These are phyloP conservation scores for Papilio dardanus DNA, from an alignment of 1,140 invertebrate genomes.

Conservation along the genomic window DNA sequence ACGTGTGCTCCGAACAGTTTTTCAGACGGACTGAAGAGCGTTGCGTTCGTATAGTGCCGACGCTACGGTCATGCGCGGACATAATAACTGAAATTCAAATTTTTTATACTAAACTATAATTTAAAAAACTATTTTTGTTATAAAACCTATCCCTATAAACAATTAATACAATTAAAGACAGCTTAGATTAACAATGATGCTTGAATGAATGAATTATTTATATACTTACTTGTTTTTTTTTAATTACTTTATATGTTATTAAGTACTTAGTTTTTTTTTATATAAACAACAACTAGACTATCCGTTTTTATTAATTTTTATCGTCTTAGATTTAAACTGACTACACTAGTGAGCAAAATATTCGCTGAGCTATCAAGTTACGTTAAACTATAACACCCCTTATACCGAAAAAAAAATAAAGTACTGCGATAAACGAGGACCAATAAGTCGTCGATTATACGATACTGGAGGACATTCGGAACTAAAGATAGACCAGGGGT, in stretches of 20 bases:
- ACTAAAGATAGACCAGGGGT: too few species aligned
- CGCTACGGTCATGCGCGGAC: constrained; percentile 67
- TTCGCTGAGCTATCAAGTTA: not conserved
- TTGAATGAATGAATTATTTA: too few species aligned
- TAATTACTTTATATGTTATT: too few species aligned
- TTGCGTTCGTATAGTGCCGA: constrained; percentile 55
- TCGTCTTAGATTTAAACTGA: not conserved
- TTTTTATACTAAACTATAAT: constrained; percentile 1
- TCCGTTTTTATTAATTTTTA: not conserved
- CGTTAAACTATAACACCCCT: too few species aligned
- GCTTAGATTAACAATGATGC: too few species aligned
- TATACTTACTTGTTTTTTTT: too few species aligned
- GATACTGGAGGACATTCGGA: too few species aligned
- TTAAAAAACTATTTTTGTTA: not conserved
- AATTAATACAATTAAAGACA: too few species aligned
- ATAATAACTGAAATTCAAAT: constrained; percentile 37
- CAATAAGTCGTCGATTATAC: too few species aligned
- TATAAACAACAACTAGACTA: not conserved
- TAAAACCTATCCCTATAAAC: not conserved
- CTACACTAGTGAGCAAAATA: not conserved
- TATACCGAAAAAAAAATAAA: too few species aligned
- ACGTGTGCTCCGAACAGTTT: constrained; percentile 58
- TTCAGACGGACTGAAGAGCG: constrained; percentile 68
- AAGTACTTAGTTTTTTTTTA: too few species aligned
- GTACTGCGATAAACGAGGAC: too few species aligned